A percentile compares a stretch with the other conserved stretches of the same genome.
Evolutionary conservation across 2,888 invertebrate genomes (phyloP).

Genomic region (Kuschelorhynchus macadamiae): DNA sequence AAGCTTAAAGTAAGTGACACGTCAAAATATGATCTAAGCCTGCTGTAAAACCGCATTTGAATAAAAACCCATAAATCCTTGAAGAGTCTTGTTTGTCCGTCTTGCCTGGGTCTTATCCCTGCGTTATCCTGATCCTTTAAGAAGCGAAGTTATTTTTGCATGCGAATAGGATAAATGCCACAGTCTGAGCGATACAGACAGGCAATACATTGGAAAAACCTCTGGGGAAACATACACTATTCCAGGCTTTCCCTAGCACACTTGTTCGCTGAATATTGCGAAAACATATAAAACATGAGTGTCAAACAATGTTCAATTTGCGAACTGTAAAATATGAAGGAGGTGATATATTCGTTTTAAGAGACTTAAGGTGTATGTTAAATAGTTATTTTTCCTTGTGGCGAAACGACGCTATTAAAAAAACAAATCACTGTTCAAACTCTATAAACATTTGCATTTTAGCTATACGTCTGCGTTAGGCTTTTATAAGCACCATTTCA

Average conservation of each 20-base stretch:
- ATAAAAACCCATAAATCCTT: slow-evolving; percentile 46
- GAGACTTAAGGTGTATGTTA: no score
- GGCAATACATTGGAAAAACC: slow-evolving; percentile 61
- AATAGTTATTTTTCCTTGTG: no score
- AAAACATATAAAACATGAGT: no score
- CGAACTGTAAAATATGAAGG: no score
- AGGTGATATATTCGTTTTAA: no score
- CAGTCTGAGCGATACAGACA: slow-evolving; percentile 64
- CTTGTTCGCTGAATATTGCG: slow-evolving; percentile 27
- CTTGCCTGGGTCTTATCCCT: slow-evolving; percentile 42
- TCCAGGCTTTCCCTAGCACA: slow-evolving; percentile 30
- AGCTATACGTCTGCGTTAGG: no score
- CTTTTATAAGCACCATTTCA: no score
- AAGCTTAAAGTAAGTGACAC: neutral
- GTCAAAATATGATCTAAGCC: slow-evolving; percentile 28
- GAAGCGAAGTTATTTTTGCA: slow-evolving; percentile 61
- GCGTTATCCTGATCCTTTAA: slow-evolving; percentile 49
- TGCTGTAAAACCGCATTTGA: slow-evolving; percentile 37
- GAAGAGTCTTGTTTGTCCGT: slow-evolving; percentile 49
- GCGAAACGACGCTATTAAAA: no score
- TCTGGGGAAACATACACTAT: slow-evolving; percentile 46
- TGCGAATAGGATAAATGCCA: slow-evolving; percentile 63
- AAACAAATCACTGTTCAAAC: no score
- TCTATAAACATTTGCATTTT: no score
- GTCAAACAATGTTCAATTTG: no score